Percentiles rank a stretch among this genome's conserved stretches.
Conservation (phyloP, 2,113 vertebrate species). For the Symphodus melops region DNA sequence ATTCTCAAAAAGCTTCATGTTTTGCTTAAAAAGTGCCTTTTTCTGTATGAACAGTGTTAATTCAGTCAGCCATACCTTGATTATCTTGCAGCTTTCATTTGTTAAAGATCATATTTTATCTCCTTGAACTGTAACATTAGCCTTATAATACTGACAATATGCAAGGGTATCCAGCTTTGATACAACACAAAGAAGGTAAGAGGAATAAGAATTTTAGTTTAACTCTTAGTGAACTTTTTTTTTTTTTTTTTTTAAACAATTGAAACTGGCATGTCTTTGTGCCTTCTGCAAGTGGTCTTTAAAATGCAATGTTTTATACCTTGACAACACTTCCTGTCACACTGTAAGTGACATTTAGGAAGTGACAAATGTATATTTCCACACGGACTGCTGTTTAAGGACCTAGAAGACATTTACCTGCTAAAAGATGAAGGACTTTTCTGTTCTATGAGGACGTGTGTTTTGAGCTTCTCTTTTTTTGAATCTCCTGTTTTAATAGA, state of each 20-base stretch:
- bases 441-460: slow-evolving; percentile 6
- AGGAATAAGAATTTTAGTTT: slow-evolving; percentile 8
- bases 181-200: slow-evolving; percentile 1
- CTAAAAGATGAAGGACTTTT: slow-evolving; percentile 47
- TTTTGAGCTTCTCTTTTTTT: slow-evolving; percentile 28
- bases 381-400: slow-evolving; percentile 41
- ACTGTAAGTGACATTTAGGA: slow-evolving; percentile 39
- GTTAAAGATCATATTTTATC: slow-evolving; percentile 66
- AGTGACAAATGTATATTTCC: slow-evolving; percentile 56
- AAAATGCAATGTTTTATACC: slow-evolving; percentile 25
- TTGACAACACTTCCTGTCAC: slow-evolving; percentile 66
- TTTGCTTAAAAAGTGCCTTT: slow-evolving; percentile 79
- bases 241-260: slow-evolving; percentile 19
- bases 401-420: slow-evolving; percentile 24
- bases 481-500: slow-evolving; percentile 6
- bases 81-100: slow-evolving; percentile 50
- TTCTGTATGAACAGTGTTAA: slow-evolving; percentile 81
- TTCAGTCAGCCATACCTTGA: slow-evolving; percentile 70
- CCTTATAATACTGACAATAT: slow-evolving; percentile 67
- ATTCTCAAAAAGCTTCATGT: slow-evolving; percentile 42
- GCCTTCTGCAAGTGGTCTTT: slow-evolving; percentile 24
- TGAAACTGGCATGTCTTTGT: slow-evolving; percentile 2
- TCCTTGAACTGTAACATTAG: slow-evolving; percentile 67
- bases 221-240: slow-evolving; percentile 29
- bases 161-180: slow-evolving; percentile 44